A percentile compares a stretch with the other conserved stretches of the same genome.
These are phyloP conservation scores for Athetis lepigone DNA, from an alignment of 2,888 invertebrate genomes.

Conservation along the genomic window DNA sequence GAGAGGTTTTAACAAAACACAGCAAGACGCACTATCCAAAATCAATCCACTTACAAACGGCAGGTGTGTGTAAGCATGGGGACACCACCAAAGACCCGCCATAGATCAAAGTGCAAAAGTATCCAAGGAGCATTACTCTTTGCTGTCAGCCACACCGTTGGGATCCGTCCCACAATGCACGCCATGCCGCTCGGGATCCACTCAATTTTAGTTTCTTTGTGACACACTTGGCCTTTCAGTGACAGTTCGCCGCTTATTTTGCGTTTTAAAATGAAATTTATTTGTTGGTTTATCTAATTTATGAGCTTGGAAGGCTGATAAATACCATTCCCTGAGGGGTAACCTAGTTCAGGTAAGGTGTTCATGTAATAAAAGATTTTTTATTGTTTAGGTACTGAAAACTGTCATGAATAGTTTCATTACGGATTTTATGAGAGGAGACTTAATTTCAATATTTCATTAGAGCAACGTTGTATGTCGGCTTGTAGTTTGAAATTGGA, in stretches of 20 bases:
- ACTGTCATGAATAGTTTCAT: slow-evolving; percentile 34
- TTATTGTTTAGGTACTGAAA: slow-evolving; percentile 45
- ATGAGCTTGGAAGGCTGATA: too few species aligned
- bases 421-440: slow-evolving; percentile 46
- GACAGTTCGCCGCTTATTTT: slow-evolving; percentile 28
- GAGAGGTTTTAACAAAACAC: neutral
- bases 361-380: slow-evolving; percentile 43
- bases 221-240: slow-evolving; percentile 48
- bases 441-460: slow-evolving; percentile 41
- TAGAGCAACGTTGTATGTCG: slow-evolving; percentile 14
- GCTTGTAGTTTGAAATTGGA: slow-evolving; percentile 14
- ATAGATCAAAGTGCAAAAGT: slow-evolving; percentile 84
- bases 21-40: slow-evolving; percentile 10
- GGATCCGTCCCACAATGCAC: slow-evolving; percentile 60
- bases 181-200: slow-evolving; percentile 47
- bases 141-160: slow-evolving; percentile 74
- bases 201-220: slow-evolving; percentile 64
- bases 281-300: neutral
- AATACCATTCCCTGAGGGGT: neutral
- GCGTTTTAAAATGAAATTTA: slow-evolving; percentile 17
- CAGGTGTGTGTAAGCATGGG: slow-evolving; percentile 36
- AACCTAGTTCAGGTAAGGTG: slow-evolving; percentile 19
- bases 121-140: slow-evolving; percentile 78
- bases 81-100: slow-evolving; percentile 61
- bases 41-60: slow-evolving; percentile 33